phyloP scores from a whole-genome alignment of 1,140 invertebrate species.

The Drosophila busckii region DNA sequence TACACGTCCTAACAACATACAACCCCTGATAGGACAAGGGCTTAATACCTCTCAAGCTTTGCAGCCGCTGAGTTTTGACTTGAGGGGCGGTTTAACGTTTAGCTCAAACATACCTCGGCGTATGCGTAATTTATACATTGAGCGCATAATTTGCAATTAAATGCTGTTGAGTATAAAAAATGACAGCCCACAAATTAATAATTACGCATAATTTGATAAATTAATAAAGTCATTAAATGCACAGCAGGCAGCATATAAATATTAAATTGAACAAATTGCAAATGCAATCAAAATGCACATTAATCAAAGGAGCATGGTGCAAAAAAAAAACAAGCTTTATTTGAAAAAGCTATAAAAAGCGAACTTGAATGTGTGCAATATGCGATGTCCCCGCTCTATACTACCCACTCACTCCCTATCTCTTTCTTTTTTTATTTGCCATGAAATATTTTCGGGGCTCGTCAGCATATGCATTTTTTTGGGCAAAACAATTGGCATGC shows the following conservation, averaged over 20 bases:
- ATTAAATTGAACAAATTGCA: slow-evolving; percentile 43
- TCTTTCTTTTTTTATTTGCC: slow-evolving; percentile 33
- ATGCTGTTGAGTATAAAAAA: too few species aligned
- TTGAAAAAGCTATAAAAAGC: too few species aligned
- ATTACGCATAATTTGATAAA: slow-evolving; percentile 55
- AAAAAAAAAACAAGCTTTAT: neutral
- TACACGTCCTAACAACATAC: too few species aligned
- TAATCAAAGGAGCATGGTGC: slow-evolving; percentile 33
- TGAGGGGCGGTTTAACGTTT: too few species aligned
- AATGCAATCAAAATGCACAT: slow-evolving; percentile 50
- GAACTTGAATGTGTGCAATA: slow-evolving; percentile 60
- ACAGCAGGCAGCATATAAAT: slow-evolving; percentile 1
- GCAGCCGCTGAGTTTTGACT: too few species aligned
- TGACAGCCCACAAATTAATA: too few species aligned
- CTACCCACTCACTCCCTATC: neutral
- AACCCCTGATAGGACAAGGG: too few species aligned
- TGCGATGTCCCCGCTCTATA: slow-evolving; percentile 12
- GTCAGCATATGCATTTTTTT: slow-evolving; percentile 59
- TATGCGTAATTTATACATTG: too few species aligned
- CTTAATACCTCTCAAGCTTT: too few species aligned
- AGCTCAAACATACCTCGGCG: too few species aligned
- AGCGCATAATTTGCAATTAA: too few species aligned
- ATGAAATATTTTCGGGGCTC: slow-evolving; percentile 64
- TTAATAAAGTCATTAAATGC: slow-evolving; percentile 48
- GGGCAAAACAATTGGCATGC: slow-evolving; percentile 60